These are phyloP conservation scores for Sussaba pulchella DNA, from an alignment of 2,888 invertebrate genomes.

Conservation along the genomic window DNA sequence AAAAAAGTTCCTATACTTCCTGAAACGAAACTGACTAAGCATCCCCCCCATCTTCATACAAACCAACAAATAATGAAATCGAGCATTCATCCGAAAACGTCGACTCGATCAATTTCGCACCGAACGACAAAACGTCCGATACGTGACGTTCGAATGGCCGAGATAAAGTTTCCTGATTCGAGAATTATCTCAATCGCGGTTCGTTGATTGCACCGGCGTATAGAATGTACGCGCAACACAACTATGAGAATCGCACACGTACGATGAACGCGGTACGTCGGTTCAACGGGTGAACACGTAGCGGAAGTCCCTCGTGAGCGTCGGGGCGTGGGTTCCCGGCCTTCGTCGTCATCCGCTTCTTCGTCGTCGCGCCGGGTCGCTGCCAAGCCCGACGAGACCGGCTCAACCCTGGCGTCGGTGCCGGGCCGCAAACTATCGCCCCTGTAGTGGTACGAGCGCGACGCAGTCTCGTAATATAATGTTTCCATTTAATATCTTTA, in stretches of 20 bases:
- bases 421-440: background rate
- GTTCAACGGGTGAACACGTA: conserved; percentile 24
- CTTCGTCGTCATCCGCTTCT: conserved; percentile 41
- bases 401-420: background rate
- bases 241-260: background rate
- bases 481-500: conserved; percentile 83
- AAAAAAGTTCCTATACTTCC: too few relatives aligned
- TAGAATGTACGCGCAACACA: background rate
- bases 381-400: conserved; percentile 13
- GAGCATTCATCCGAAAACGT: background rate
- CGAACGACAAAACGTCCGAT: conserved; percentile 38
- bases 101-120: background rate
- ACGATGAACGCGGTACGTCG: too few relatives aligned
- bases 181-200: conserved; percentile 40
- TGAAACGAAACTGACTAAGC: too few relatives aligned
- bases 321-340: conserved; percentile 48
- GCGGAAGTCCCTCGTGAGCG: conserved; percentile 58
- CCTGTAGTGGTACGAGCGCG: conserved; percentile 36
- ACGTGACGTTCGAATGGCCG: conserved; percentile 44
- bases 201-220: conserved; percentile 27
- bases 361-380: conserved; percentile 12
- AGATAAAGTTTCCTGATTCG: conserved; percentile 54
- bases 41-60: too few relatives aligned
- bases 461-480: conserved; percentile 78
- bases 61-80: background rate